Percentiles rank a stretch among this genome's conserved stretches.
Conservation (phyloP, 2,888 invertebrate genomes). For the Pachydiplax longipennis region DNA sequence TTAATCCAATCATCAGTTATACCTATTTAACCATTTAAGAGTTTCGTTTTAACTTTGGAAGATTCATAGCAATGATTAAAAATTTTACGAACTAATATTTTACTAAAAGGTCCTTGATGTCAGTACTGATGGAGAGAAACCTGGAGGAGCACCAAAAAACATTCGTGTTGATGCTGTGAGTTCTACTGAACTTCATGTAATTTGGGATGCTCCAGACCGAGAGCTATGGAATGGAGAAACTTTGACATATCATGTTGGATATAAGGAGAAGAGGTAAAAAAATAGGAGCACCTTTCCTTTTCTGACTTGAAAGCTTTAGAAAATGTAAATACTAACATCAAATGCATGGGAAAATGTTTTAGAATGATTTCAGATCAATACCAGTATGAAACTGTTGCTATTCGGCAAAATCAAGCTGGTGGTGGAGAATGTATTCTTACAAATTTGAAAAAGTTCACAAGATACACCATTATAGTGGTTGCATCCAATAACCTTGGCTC, state of each 20-base stretch:
- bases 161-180: constrained; percentile 57
- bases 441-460: constrained; percentile 54
- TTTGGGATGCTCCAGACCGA: constrained; percentile 57
- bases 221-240: constrained; percentile 58
- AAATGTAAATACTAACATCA: neutral
- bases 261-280: constrained; percentile 51
- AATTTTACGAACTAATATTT: no score
- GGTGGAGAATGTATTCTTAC: constrained; percentile 51
- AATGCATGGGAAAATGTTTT: neutral
- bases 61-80: no score
- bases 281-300: neutral
- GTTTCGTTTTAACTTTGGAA: no score
- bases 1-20: no score
- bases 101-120: constrained; percentile 51
- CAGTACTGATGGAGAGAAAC: constrained; percentile 54
- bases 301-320: neutral
- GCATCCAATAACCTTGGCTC: constrained; percentile 55
- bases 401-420: constrained; percentile 31
- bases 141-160: constrained; percentile 57
- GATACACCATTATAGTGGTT: constrained; percentile 54
- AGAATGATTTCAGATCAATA: constrained; percentile 17
- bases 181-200: constrained; percentile 58
- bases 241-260: constrained; percentile 56
- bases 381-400: constrained; percentile 45
- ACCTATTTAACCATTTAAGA: no score